Conservation (phyloP, 1,140 invertebrate genomes). For the Pogonognathellus flavescens region DNA sequence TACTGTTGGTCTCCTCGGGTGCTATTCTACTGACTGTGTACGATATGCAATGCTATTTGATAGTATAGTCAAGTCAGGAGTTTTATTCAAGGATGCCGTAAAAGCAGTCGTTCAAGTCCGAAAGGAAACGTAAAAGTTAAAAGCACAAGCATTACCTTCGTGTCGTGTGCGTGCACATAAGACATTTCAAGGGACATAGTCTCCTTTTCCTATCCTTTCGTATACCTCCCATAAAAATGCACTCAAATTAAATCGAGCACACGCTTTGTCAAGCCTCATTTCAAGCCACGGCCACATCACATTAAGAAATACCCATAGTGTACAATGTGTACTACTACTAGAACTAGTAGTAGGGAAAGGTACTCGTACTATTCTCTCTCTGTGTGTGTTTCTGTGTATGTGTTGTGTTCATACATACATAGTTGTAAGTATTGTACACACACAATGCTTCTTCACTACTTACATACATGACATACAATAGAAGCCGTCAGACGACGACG, state of each 20-base stretch:
- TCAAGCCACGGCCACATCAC: slow-evolving; percentile 48
- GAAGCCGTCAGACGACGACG: neutral
- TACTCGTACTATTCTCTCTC: too few relatives aligned
- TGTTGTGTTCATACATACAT: neutral
- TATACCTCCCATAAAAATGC: slow-evolving; percentile 51
- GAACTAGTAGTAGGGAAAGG: too few relatives aligned
- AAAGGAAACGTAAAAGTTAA: slow-evolving; percentile 54
- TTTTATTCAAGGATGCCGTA: slow-evolving; percentile 50
- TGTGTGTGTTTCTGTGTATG: neutral
- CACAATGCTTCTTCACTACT: neutral
- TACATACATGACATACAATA: slow-evolving; percentile 4
- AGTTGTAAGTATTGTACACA: slow-evolving; percentile 13
- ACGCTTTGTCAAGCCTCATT: slow-evolving; percentile 54
- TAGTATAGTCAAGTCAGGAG: slow-evolving; percentile 36
- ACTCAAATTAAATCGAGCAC: slow-evolving; percentile 57
- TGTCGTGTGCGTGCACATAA: slow-evolving; percentile 41
- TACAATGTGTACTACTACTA: neutral
- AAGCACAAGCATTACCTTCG: slow-evolving; percentile 42
- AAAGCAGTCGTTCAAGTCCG: slow-evolving; percentile 42
- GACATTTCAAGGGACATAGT: slow-evolving; percentile 41
- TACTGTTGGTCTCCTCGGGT: slow-evolving; percentile 15
- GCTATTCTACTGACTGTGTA: slow-evolving; percentile 11
- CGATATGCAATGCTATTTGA: slow-evolving; percentile 34
- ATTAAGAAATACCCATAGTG: slow-evolving; percentile 48
- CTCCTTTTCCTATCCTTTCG: slow-evolving; percentile 47